Evolutionary conservation across 2,888 invertebrate species (phyloP).

Genomic region (Brachylomia viminalis): DNA sequence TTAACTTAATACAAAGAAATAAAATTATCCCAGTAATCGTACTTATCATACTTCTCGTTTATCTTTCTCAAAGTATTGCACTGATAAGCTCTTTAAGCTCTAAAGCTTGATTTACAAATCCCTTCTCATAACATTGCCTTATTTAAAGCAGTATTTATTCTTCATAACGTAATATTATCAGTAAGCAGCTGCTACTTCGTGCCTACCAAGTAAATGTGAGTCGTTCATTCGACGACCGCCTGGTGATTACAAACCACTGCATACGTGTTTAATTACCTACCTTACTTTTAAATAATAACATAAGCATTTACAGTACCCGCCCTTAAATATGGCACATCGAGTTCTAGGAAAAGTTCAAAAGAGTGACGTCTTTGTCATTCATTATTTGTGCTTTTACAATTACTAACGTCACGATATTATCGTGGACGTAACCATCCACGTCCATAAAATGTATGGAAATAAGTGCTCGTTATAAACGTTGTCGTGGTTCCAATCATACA

Average conservation of each 20-base stretch:
- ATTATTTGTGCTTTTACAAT: neutral
- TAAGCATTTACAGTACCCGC: neutral
- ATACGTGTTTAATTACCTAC: neutral
- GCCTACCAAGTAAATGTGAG: constrained; percentile 48
- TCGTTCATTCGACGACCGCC: constrained; percentile 43
- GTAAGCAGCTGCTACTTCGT: constrained; percentile 54
- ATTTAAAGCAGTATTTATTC: constrained; percentile 50
- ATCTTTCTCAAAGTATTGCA: constrained; percentile 21
- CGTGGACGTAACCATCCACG: no score
- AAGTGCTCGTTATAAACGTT: neutral
- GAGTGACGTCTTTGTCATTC: neutral
- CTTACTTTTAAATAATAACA: neutral
- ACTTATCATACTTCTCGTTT: neutral
- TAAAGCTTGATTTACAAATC: constrained; percentile 55
- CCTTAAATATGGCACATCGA: neutral
- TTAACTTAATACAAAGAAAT: neutral
- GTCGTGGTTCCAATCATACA: neutral
- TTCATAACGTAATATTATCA: constrained; percentile 60
- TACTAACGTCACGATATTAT: neutral
- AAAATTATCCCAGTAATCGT: neutral
- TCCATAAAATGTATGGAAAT: neutral
- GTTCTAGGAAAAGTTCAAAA: neutral
- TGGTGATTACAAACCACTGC: constrained; percentile 41
- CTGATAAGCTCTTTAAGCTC: constrained; percentile 54
- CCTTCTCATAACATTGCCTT: constrained; percentile 53